A percentile compares a stretch with the other conserved stretches of the same genome.
Evolutionary conservation across 2,888 invertebrate species (phyloP).

Genomic region (Cheilosia urbana): DNA sequence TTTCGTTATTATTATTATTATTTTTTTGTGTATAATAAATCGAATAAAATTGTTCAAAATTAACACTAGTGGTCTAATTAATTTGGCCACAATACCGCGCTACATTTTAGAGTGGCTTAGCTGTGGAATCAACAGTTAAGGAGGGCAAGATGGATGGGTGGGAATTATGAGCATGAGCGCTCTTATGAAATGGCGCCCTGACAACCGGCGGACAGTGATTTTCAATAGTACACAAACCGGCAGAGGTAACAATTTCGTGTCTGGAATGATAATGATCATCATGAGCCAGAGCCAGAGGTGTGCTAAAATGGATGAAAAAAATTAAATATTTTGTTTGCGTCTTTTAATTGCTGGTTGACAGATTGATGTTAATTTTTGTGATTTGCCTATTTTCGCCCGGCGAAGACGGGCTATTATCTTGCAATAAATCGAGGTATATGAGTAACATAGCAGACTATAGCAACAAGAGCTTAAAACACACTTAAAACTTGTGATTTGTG

Average conservation of each 20-base stretch:
- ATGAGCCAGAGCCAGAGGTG: conserved; percentile 20
- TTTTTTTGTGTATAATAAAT: conserved; percentile 27
- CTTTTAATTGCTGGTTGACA: conserved; percentile 34
- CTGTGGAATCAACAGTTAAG: not conserved
- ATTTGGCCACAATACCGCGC: conserved; percentile 52
- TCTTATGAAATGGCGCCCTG: not conserved
- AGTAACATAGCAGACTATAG: conserved; percentile 35
- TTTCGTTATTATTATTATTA: conserved; percentile 3
- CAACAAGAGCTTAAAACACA: conserved; percentile 16
- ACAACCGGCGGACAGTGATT: not conserved
- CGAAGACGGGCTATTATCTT: not conserved
- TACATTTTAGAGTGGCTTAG: conserved; percentile 55
- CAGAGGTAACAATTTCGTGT: not conserved
- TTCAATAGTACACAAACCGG: conserved; percentile 10
- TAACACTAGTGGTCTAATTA: conserved; percentile 60
- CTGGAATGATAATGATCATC: conserved; percentile 2
- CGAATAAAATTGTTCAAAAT: conserved; percentile 64
- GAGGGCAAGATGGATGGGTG: not conserved
- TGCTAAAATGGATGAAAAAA: conserved; percentile 16
- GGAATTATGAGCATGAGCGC: conserved; percentile 4
- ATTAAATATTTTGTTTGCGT: conserved; percentile 12
- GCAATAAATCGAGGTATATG: conserved; percentile 26
- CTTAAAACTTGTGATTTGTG: conserved; percentile 36
- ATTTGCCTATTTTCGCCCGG: not conserved
- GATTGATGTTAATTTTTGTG: conserved; percentile 45